A percentile compares a stretch with the other conserved stretches of the same genome.
These are phyloP conservation scores for Drosophila kanapiae DNA, from an alignment of 1,140 invertebrate species.

Conservation along the genomic window DNA sequence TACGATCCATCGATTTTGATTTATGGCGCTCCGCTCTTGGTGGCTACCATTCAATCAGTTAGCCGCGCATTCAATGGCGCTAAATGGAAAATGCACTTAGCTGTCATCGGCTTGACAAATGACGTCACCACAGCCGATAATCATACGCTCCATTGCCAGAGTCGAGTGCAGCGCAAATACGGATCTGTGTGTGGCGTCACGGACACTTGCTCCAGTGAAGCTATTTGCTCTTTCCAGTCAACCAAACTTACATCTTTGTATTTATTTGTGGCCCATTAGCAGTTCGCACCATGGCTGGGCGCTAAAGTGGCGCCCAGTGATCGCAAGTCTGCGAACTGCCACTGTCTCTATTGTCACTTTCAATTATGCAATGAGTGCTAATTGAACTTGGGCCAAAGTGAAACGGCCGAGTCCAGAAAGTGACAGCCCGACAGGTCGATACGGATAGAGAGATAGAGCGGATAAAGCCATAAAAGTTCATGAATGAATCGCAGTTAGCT, in stretches of 20 bases:
- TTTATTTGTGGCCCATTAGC: slow-evolving; percentile 56
- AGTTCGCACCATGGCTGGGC: slow-evolving; percentile 59
- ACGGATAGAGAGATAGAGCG: slow-evolving; percentile 25
- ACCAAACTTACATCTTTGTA: slow-evolving; percentile 3
- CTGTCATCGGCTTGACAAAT: slow-evolving; percentile 73
- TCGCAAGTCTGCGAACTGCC: background rate
- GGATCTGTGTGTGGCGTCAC: slow-evolving; percentile 40
- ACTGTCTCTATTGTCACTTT: slow-evolving; percentile 49
- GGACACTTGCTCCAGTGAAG: background rate
- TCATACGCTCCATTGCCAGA: slow-evolving; percentile 33
- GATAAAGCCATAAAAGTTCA: slow-evolving; percentile 43
- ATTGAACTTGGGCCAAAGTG: slow-evolving; percentile 57
- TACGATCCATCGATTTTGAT: slow-evolving; percentile 48
- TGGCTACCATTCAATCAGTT: slow-evolving; percentile 60
- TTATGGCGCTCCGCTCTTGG: slow-evolving; percentile 47
- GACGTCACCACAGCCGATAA: slow-evolving; percentile 58
- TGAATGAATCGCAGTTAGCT: slow-evolving; percentile 27
- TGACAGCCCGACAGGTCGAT: slow-evolving; percentile 30
- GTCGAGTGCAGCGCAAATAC: slow-evolving; percentile 58
- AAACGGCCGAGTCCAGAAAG: slow-evolving; percentile 22
- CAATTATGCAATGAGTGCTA: slow-evolving; percentile 60
- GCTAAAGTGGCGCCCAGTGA: slow-evolving; percentile 58
- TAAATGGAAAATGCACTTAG: slow-evolving; percentile 63
- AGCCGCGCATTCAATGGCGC: slow-evolving; percentile 40
- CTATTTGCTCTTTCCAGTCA: slow-evolving; percentile 26